Conservation (phyloP, 1,140 invertebrate genomes). For the Cyrtorhinus lividipennis region DNA sequence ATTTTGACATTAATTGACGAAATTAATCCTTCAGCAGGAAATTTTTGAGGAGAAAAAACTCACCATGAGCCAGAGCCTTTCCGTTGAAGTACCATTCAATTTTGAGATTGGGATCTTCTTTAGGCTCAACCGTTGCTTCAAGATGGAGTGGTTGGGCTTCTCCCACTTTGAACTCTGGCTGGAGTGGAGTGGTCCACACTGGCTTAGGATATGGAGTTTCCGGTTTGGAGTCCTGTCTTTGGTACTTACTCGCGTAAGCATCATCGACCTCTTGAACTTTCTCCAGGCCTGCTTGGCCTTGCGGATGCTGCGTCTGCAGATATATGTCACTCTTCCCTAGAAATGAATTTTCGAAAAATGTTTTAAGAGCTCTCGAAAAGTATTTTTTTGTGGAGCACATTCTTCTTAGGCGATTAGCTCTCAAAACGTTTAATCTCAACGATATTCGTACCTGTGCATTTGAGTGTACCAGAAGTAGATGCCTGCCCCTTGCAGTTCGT, state of each 20-base stretch:
- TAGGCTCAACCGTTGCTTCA: constrained; percentile 86
- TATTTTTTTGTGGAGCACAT: background rate
- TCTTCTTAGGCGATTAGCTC: no score
- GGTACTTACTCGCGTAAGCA: constrained; percentile 51
- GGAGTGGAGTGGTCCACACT: constrained; percentile 68
- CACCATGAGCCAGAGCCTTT: constrained; percentile 63
- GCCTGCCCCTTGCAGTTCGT: constrained; percentile 79
- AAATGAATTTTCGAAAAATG: no score
- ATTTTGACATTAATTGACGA: no score
- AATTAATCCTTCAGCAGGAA: no score
- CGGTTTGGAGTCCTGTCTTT: constrained; percentile 43
- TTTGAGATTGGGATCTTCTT: constrained; percentile 89
- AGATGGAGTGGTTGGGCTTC: constrained; percentile 84
- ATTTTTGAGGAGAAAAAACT: no score
- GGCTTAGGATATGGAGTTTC: constrained; percentile 72
- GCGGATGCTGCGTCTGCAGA: constrained; percentile 78
- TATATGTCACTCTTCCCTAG: constrained; percentile 54
- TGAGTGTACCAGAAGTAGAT: constrained; percentile 73
- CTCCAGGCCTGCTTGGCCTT: constrained; percentile 69
- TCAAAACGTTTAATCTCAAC: no score
- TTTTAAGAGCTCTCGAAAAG: background rate
- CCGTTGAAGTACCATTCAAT: constrained; percentile 92
- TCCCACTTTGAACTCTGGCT: constrained; percentile 64
- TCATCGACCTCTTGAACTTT: constrained; percentile 72
- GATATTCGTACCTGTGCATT: constrained; percentile 58